Evolutionary conservation across 1,140 invertebrate species (phyloP).

Genomic region (Euglossa dilemma): DNA sequence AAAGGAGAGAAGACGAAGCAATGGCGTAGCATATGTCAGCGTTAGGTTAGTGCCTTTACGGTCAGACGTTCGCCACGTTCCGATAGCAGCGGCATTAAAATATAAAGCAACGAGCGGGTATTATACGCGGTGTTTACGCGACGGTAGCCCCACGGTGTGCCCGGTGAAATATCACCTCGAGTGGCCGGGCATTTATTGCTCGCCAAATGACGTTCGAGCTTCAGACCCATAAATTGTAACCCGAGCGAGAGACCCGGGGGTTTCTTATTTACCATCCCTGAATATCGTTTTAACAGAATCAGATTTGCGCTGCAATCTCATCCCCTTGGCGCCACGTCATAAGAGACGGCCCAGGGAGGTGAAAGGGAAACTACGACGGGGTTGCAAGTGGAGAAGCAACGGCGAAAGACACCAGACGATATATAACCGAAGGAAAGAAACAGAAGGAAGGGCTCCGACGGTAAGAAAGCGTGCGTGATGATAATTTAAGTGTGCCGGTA

Average conservation of each 20-base stretch:
- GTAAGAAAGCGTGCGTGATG: not conserved
- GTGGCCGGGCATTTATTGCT: slow-evolving; percentile 4
- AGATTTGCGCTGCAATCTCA: slow-evolving; percentile 11
- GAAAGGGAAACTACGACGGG: not conserved
- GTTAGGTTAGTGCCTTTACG: not conserved
- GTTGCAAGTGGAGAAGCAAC: slow-evolving; percentile 5
- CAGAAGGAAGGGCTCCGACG: not conserved
- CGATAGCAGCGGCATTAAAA: slow-evolving; percentile 15
- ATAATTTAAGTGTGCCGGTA: slow-evolving; percentile 57
- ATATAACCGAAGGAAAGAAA: not conserved
- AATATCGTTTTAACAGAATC: slow-evolving; percentile 39
- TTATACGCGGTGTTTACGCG: not conserved
- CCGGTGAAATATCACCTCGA: not conserved
- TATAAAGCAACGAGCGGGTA: not conserved
- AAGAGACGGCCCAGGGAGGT: not conserved
- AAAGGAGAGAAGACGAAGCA: no score
- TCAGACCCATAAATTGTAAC: slow-evolving; percentile 26
- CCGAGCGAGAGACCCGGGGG: not conserved
- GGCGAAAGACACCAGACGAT: not conserved
- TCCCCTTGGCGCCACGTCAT: slow-evolving; percentile 11
- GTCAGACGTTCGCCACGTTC: not conserved
- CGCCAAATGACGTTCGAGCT: slow-evolving; percentile 11
- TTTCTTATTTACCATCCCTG: slow-evolving; percentile 26
- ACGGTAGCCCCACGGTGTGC: no score
- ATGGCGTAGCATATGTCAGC: no score